phyloP scores from a whole-genome alignment of 2,888 invertebrate species.

The Trissolcus brochymenae region DNA sequence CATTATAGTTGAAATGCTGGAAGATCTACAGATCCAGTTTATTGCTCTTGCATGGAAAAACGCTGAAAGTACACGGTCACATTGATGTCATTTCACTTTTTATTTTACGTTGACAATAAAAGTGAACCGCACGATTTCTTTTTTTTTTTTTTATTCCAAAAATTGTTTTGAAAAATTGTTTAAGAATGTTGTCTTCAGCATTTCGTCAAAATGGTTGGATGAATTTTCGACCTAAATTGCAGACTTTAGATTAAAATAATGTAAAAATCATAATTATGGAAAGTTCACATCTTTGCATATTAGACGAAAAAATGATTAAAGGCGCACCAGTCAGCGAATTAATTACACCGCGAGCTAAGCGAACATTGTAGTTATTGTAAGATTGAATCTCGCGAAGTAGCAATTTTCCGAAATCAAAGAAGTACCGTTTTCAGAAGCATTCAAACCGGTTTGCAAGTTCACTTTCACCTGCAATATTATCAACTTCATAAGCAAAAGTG shows the following conservation, averaged over 20 bases:
- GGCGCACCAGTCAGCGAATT: conserved; percentile 19
- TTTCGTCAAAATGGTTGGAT: neutral
- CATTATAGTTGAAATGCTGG: conserved; percentile 56
- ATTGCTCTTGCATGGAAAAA: conserved; percentile 28
- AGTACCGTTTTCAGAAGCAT: conserved; percentile 37
- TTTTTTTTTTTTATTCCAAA: too few relatives aligned
- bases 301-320: conserved; percentile 22
- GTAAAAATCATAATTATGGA: conserved; percentile 27
- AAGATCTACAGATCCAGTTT: conserved; percentile 32
- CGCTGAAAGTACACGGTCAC: conserved; percentile 30
- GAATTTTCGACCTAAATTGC: conserved; percentile 18
- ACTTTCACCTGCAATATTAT: conserved; percentile 57
- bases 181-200: neutral
- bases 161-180: neutral
- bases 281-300: conserved; percentile 17
- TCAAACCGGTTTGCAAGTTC: conserved; percentile 27
- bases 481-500: conserved; percentile 47
- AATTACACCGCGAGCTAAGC: conserved; percentile 36
- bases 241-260: neutral
- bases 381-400: conserved; percentile 44
- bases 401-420: conserved; percentile 44
- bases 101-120: neutral
- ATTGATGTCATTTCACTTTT: conserved; percentile 42
- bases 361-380: conserved; percentile 41
- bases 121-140: too few relatives aligned